Conservation (phyloP, 2,888 invertebrate genomes). For the Allygus modestus region DNA sequence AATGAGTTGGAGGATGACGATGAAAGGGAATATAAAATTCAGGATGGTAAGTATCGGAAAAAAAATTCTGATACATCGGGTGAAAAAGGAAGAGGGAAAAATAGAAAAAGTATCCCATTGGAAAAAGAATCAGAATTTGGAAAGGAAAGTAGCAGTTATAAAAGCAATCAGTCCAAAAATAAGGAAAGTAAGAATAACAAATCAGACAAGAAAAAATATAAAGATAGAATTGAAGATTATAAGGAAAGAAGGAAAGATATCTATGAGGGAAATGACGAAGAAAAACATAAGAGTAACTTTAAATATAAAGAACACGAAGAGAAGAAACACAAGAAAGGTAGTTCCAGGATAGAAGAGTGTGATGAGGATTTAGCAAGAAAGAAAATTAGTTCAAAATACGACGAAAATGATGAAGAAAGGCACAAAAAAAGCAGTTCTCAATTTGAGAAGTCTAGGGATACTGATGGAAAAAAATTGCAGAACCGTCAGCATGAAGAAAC, state of each 20-base stretch:
- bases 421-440: constrained; percentile 12
- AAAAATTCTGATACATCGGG: background rate
- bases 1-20: background rate
- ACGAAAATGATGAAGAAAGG: constrained; percentile 31
- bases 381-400: constrained; percentile 10
- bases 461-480: background rate
- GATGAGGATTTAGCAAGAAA: background rate
- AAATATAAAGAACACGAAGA: constrained; percentile 37
- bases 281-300: background rate
- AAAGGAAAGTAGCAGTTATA: constrained; percentile 19
- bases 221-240: constrained; percentile 50
- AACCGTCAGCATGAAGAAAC: background rate
- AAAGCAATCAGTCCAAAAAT: constrained; percentile 22
- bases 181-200: background rate
- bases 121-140: background rate
- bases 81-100: constrained; percentile 15
- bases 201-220: constrained; percentile 6
- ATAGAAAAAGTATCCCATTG: background rate
- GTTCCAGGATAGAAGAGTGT: background rate
- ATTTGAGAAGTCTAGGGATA: background rate
- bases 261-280: background rate
- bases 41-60: constrained; percentile 10
- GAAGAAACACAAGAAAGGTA: constrained; percentile 29
- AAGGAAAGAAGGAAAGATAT: constrained; percentile 59
- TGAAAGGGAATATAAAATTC: constrained; percentile 14